phyloP scores from a whole-genome alignment of 2,113 vertebrate species.

The Leptosomus discolor region DNA sequence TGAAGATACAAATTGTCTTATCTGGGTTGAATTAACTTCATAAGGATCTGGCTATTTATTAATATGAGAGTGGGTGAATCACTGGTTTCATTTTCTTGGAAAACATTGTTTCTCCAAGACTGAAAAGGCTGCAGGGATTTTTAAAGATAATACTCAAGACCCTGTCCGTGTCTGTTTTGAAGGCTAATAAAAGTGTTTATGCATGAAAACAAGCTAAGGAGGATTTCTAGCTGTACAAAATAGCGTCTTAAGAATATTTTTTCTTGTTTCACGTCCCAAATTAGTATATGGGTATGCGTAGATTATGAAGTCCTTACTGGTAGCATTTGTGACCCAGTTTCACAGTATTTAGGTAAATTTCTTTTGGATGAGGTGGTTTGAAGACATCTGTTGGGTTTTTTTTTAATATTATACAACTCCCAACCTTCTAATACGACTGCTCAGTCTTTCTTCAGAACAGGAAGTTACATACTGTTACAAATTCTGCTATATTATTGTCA shows the following conservation, averaged over 20 bases:
- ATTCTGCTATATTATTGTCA: not conserved
- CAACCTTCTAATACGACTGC: not conserved
- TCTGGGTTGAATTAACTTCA: not conserved
- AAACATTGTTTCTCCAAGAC: not conserved
- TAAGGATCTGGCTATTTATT: not conserved
- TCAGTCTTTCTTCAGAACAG: not conserved
- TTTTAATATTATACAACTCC: not conserved
- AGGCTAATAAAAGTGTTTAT: not conserved
- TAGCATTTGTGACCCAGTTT: not conserved
- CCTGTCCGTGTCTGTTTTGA: not conserved
- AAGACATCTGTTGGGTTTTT: not conserved
- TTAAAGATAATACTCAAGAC: not conserved
- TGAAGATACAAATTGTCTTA: not conserved
- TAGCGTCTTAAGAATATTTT: not conserved
- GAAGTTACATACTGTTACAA: not conserved
- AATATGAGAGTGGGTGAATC: not conserved
- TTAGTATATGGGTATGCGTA: not conserved
- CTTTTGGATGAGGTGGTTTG: not conserved
- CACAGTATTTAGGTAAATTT: not conserved
- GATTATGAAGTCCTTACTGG: not conserved
- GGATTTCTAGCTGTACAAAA: not conserved
- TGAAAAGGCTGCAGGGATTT: not conserved
- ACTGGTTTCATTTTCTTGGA: not conserved
- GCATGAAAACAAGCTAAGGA: not conserved
- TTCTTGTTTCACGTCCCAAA: not conserved